These are phyloP conservation scores for Tigriopus californicus DNA, from an alignment of 2,888 invertebrate genomes.

Conservation along the genomic window DNA sequence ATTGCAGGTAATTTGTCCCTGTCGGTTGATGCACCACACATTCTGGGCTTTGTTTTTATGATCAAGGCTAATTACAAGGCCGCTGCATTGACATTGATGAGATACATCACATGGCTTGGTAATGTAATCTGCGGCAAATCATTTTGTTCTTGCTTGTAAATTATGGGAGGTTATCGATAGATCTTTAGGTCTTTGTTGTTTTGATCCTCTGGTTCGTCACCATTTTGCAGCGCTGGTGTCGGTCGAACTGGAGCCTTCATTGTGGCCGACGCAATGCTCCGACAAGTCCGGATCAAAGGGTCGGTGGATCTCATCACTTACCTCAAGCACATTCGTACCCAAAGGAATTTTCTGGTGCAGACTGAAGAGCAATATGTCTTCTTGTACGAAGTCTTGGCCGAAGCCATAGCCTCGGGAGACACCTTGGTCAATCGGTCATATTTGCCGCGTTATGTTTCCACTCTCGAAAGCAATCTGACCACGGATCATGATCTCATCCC, in stretches of 20 bases:
- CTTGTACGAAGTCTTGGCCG: conserved; percentile 83
- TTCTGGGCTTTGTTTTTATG: neutral
- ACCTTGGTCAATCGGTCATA: conserved; percentile 45
- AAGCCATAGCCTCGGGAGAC: conserved; percentile 73
- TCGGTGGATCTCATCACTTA: conserved; percentile 82
- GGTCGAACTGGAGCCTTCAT: conserved; percentile 95
- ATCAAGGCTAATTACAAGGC: no score
- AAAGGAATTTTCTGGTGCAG: conserved; percentile 47
- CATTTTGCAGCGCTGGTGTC: conserved; percentile 62
- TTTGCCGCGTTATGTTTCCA: conserved; percentile 22
- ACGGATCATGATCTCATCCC: neutral
- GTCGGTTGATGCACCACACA: neutral
- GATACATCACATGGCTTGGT: no score
- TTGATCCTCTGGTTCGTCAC: conserved; percentile 13
- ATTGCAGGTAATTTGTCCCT: conserved; percentile 52
- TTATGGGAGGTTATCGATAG: no score
- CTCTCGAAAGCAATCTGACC: neutral
- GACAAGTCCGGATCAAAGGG: conserved; percentile 64
- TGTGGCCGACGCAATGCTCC: conserved; percentile 82
- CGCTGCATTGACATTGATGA: no score
- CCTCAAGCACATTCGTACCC: conserved; percentile 71
- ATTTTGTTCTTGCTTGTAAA: no score
- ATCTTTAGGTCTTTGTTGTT: neutral
- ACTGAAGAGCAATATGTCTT: conserved; percentile 97
- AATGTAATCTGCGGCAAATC: no score